phyloP scores from a whole-genome alignment of 2,888 invertebrate species.

The Athrips mouffetella region DNA sequence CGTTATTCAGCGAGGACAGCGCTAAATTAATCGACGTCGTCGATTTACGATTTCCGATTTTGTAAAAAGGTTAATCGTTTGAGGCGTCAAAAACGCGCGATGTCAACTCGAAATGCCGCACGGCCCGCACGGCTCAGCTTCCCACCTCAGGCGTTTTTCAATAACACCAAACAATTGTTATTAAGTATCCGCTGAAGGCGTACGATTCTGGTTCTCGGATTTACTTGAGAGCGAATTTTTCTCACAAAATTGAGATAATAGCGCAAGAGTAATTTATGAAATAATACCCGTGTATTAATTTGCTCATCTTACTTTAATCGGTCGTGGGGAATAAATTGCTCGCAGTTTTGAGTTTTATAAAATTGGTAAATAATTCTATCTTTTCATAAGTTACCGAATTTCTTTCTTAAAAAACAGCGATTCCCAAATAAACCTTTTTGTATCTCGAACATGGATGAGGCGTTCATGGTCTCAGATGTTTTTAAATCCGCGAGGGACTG shows the following conservation, averaged over 20 bases:
- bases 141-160: conserved; percentile 33
- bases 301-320: conserved; percentile 12
- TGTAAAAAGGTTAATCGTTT: conserved; percentile 33
- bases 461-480: conserved; percentile 5
- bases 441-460: background rate
- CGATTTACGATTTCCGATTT: conserved; percentile 22
- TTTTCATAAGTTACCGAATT: conserved; percentile 4
- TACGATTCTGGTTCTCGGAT: conserved; percentile 26
- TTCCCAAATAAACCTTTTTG: background rate
- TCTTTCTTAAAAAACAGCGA: background rate
- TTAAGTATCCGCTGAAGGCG: conserved; percentile 26
- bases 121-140: conserved; percentile 24
- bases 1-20: conserved; percentile 23
- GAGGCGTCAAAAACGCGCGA: conserved; percentile 41
- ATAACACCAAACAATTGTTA: conserved; percentile 35
- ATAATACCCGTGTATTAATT: conserved; percentile 12
- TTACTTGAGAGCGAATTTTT: conserved; percentile 4
- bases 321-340: conserved; percentile 1
- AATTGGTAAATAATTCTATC: conserved; percentile 3
- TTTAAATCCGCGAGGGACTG: conserved; percentile 12
- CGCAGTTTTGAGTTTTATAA: background rate
- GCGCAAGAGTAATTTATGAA: conserved; percentile 8
- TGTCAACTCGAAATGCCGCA: conserved; percentile 39
- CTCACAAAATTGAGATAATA: conserved; percentile 12
- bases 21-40: conserved; percentile 18